These are phyloP conservation scores for Drosophila kambysellisi DNA, from an alignment of 2,888 invertebrate genomes.

Conservation along the genomic window DNA sequence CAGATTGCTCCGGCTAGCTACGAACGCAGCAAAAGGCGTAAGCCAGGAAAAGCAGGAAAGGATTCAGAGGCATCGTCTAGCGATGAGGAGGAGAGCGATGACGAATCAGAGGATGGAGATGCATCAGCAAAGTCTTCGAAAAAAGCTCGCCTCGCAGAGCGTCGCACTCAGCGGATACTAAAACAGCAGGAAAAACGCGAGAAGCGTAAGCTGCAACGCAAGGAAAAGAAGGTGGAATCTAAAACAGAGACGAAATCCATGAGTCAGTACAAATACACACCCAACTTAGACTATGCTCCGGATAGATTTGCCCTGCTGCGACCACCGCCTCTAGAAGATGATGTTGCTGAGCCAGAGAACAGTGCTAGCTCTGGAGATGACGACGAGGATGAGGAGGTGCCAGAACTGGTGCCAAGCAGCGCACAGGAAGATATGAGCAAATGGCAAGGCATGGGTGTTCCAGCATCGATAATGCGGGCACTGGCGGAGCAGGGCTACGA, in stretches of 20 bases:
- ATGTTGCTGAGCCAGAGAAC: conserved; percentile 54
- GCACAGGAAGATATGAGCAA: conserved; percentile 80
- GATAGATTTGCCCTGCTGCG: conserved; percentile 80
- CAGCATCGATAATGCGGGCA: conserved; percentile 89
- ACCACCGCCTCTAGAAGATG: conserved; percentile 62
- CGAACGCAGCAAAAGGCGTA: conserved; percentile 65
- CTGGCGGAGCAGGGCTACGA: conserved; percentile 91
- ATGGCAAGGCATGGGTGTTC: conserved; percentile 90
- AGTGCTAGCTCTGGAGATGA: conserved; percentile 34
- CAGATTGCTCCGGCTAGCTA: conserved; percentile 4
- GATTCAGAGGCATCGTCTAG: conserved; percentile 28
- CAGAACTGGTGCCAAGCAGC: conserved; percentile 25
- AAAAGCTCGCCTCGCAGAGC: conserved; percentile 72
- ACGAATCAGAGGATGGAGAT: conserved; percentile 37
- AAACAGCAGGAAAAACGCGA: conserved; percentile 69
- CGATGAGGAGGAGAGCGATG: conserved; percentile 37
- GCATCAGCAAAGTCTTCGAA: conserved; percentile 43
- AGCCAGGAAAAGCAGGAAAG: conserved; percentile 5
- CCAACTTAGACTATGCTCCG: conserved; percentile 49
- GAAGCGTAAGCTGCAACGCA: conserved; percentile 51
- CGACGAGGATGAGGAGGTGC: conserved; percentile 26
- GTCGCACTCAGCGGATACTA: conserved; percentile 54
- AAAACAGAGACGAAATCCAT: conserved; percentile 1
- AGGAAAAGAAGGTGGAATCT: conserved; percentile 31
- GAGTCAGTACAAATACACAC: conserved; percentile 16